phyloP scores from a whole-genome alignment of 2,113 vertebrate genomes.

The Odobenus rosmarus region DNA sequence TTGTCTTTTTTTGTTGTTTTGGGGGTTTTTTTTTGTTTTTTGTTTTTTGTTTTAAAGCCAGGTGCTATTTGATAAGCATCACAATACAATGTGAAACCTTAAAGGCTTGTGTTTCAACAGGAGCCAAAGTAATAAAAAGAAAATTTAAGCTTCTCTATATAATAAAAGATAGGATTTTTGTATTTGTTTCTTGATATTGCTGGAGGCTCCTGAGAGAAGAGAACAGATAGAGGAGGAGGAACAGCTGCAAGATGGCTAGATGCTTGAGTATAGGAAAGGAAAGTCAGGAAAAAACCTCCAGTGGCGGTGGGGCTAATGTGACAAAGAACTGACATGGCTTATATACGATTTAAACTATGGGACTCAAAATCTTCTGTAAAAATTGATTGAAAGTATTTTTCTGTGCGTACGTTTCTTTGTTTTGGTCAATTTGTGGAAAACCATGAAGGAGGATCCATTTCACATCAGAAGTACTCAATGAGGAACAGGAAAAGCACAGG shows the following conservation, averaged over 20 bases:
- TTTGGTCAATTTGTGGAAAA: not conserved
- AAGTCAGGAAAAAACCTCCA: not conserved
- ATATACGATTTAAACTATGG: not conserved
- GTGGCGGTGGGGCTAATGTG: not conserved
- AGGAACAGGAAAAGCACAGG: not conserved
- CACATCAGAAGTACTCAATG: not conserved
- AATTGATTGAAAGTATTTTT: not conserved
- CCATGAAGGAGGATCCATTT: not conserved
- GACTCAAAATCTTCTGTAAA: not conserved
- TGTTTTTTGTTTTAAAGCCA: not conserved
- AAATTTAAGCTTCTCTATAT: not conserved
- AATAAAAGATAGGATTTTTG: not conserved
- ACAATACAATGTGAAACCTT: not conserved
- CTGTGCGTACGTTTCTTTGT: not conserved
- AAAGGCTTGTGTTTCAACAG: not conserved
- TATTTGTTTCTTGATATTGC: not conserved
- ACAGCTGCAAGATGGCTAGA: not conserved
- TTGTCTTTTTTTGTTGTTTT: not conserved
- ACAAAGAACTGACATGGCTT: not conserved
- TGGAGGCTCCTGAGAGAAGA: not conserved
- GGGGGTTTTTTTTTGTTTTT: not conserved
- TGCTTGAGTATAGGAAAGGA: not conserved
- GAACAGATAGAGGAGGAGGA: not conserved
- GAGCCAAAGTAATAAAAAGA: not conserved
- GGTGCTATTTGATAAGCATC: not conserved